Base-by-base conservation (phyloP, 2,888 invertebrate genomes). In the Trichopria drosophilae region DNA sequence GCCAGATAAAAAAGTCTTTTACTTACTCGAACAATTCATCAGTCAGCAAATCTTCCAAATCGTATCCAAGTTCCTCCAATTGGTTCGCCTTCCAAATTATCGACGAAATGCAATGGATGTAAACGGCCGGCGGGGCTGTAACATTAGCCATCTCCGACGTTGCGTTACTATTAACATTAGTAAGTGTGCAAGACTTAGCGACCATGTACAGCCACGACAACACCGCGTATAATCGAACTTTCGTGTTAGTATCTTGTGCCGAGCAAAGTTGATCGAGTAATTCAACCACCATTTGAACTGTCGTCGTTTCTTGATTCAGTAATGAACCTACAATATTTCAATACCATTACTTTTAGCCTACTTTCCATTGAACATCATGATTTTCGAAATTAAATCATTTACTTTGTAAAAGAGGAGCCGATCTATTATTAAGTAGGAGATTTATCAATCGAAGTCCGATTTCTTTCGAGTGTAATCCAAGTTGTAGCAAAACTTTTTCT, bases 191-290 rank as follows among this genome's bases (percentile, higher is more conserved):
- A 65, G 79, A 71, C 47, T 76, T 71, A 39, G 84, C 79, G 61
- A 84, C 77, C 65, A 80, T 79, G 53, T 80, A 78, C 42, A 92
- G 78, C 93, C 93, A 93, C 50, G 83, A 80, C 43, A 91, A 76
- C 65, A 90, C 81, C 5, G 87, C 83, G 43, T 78, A 78, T 54
- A 87, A 79, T 32, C 87, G 80, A 61, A 84, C 83, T 40, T 77
- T 76, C 6, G 84, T 81, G 63, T 83, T 76, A 1, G 67, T 61
- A 67, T 85, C 84, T 53, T 76, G 75, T 6, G 81, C 78, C 44
- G 81, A 84, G 63, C 92, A 91, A 52, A 93, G 80, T 73, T 88
- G 87, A 63, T 88, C 89, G 47, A 92, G 79, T 50, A 92, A 79
- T 75, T 90, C 89, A 63, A 93, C 90, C 20, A 92, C 87, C 23